Base-by-base conservation (phyloP, 2,888 invertebrate genomes). In the Cheilosia soror region DNA sequence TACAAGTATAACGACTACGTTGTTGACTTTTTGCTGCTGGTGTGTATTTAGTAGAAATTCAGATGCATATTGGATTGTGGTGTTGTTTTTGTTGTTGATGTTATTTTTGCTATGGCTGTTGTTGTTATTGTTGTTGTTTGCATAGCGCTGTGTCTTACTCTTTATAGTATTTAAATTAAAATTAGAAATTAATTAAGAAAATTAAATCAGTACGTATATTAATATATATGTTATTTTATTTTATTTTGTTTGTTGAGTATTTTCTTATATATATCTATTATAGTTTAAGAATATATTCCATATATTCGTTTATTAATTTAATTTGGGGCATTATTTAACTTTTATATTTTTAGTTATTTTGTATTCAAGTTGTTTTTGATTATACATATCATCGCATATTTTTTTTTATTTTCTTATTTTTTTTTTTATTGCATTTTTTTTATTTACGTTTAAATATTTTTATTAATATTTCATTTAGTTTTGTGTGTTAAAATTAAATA, bases 121-220 rank as follows among this genome's bases (percentile, higher is more conserved):
- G 85, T 77, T 57, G 57, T 69, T 80, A 60, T 76, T 71, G 71
- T 71, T 85, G 85, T 76, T 85, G 81, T 81, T 85, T 81, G 85
- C 85, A 85, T 85, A 72, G 57, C 84, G 85, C 71, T 81, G 85
- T 85, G 85, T 85, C 57, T 81, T 77, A 58, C 55, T 77, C 85
- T 85, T 85, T 40, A 20, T 20, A 68, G 69, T 71, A 77, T 76
- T 69, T 68, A 81, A 85, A 81, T 81, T 25, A 81, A 85, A 85
- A 81, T 76, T 73, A 81, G 72, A 81, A 85, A 81, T 72, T 44
- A 71, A 71, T 75, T 58, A 77, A 85, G 76, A 81, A 85, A 85
- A 85, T 76, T 85, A 84, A 85, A 81, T 81, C 81, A 85, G 81
- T 85, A 81, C 85, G 71, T 81, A 81, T 84, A 79, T 53, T n/a